A percentile compares a stretch with the other conserved stretches of the same genome.
Conservation (phyloP, 2,797 vertebrate genomes). For the Erethizon dorsatum region DNA sequence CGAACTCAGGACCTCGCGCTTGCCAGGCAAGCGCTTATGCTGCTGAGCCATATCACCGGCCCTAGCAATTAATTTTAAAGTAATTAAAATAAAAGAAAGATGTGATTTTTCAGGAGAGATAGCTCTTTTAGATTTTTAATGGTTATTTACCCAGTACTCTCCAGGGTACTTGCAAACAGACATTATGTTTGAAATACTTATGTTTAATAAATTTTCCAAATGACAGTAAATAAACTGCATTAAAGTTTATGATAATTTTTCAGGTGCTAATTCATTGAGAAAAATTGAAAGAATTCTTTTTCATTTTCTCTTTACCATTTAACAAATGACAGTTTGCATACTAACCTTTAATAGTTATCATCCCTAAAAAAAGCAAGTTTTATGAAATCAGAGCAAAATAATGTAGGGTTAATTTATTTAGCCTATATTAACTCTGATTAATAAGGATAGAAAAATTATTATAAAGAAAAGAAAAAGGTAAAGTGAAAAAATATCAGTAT, state of each 20-base stretch:
- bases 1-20: no score
- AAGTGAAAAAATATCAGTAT: slow-evolving; percentile 59
- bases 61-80: not conserved
- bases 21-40: no score
- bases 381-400: slow-evolving; percentile 63
- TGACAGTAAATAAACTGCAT: slow-evolving; percentile 6
- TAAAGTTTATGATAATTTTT: not conserved
- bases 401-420: not conserved
- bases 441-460: slow-evolving; percentile 58
- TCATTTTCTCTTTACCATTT: not conserved
- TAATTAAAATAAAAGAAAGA: not conserved
- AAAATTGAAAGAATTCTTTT: not conserved
- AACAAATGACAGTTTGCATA: not conserved
- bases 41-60: no score
- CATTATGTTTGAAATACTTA: not conserved
- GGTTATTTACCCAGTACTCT: not conserved
- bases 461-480: slow-evolving; percentile 39
- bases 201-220: not conserved
- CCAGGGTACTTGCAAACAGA: not conserved
- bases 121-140: not conserved
- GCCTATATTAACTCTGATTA: slow-evolving; percentile 39
- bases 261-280: not conserved
- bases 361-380: not conserved
- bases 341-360: not conserved
- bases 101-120: not conserved